Evolutionary conservation across 2,113 vertebrate genomes (phyloP), one percentile per base, ranked within the genome.

Genomic region (Collichthys lucidus): DNA sequence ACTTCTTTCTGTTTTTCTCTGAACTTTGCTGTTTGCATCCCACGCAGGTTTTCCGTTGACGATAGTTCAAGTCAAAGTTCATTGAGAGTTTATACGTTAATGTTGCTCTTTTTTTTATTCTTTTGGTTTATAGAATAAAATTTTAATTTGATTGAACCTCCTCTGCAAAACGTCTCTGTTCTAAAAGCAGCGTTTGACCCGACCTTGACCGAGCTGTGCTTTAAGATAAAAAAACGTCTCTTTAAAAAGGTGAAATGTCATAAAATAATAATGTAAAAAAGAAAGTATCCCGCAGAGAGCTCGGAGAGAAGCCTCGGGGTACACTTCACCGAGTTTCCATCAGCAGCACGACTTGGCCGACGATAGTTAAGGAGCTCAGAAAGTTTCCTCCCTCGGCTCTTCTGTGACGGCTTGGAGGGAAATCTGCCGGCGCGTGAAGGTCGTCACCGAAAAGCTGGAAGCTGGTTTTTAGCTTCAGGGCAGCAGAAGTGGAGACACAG

Each of bases 401-500:
- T 19, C 12, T 60, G 44, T 53, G 60, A 70, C 0, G 8, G 60
- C 63, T 68, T 53, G 73, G 62, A 62, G 73, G n/a, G 40, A 84
- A 71, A 65, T 46, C 29, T 20, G 31, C 24, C 62, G 29, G 52
- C 60, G 60, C 53, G 31, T 70, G 74, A 77, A 77, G 24, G 15
- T 20, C 6, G 2, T 71, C 15, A 40, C 26, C 11, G 35, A 11
- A 4, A 15, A 16, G 46, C 74, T 16, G 63, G 46, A 57, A 65
- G 71, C 4, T 4, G 61, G 5, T 62, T 1, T 49, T 67, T 64
- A 59, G 77, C 77, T 63, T 73, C 50, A 74, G 64, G 73, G 68
- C 42, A 59, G 63, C 57, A 60, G 65, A 66, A 44, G 49, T 5
- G 64, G 62, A 64, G 35, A 22, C 47, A 3, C 63, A 16, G n/a